phyloP scores from a whole-genome alignment of 2,113 vertebrate genomes.

The Paralichthys olivaceus region DNA sequence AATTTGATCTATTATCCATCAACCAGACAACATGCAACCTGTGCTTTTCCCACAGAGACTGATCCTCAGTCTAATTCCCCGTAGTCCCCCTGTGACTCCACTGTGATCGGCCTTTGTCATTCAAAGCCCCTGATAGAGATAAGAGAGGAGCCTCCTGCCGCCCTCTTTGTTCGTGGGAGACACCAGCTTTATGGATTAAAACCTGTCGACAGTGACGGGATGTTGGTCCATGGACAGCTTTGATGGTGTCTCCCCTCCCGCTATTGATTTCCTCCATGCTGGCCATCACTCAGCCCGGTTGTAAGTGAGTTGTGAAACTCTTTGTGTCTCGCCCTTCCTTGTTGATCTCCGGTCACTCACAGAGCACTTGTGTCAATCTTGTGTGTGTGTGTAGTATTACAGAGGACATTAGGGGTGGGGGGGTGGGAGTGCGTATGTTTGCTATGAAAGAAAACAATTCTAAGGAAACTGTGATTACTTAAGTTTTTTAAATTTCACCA shows the following conservation, averaged over 20 bases:
- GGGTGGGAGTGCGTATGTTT: not conserved
- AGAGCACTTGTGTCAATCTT: conserved; percentile 28
- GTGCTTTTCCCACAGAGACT: not conserved
- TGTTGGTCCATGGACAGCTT: conserved; percentile 74
- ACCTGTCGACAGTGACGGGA: conserved; percentile 65
- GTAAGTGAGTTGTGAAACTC: conserved; percentile 80
- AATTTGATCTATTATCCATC: conserved; percentile 9
- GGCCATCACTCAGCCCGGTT: conserved; percentile 73
- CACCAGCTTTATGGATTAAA: conserved; percentile 74
- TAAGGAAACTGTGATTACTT: too few relatives aligned
- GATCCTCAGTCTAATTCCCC: conserved; percentile 6
- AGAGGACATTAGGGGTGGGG: conserved; percentile 23
- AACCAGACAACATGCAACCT: conserved; percentile 19
- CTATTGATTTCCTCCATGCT: conserved; percentile 79
- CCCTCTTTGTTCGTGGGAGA: conserved; percentile 60
- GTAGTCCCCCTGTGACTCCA: not conserved
- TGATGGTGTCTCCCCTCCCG: conserved; percentile 74
- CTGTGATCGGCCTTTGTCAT: conserved; percentile 51
- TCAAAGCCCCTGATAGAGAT: conserved; percentile 58
- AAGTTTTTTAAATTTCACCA: too few relatives aligned
- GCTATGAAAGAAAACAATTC: too few relatives aligned
- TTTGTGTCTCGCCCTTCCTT: conserved; percentile 61
- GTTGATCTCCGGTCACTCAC: conserved; percentile 56
- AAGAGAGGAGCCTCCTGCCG: conserved; percentile 48
- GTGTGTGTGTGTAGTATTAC: conserved; percentile 55